Evolutionary conservation across 37 sponge, comb jelly and placozoan genomes (phyloP), one percentile per base, ranked within the genome.

Genomic region (Halichondria panicea): DNA sequence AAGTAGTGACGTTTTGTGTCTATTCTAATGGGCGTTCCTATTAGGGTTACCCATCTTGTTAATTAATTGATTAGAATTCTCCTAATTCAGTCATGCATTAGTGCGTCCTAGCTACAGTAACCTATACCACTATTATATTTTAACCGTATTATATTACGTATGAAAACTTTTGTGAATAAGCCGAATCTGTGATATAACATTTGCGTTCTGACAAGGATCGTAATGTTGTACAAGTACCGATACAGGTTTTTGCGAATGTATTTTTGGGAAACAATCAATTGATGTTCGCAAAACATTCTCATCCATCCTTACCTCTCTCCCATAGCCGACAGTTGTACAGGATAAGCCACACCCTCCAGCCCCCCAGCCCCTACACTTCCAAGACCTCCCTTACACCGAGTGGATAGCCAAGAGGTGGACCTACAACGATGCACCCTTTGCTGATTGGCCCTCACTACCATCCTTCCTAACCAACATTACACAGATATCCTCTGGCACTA

Each of bases 341-440:
- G n/a, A n/a, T n/a, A n/a, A n/a, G n/a, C n/a, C n/a, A n/a, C n/a
- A n/a, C n/a, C n/a, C n/a, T n/a, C n/a, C n/a, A 36, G 53, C 34
- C 5, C 31, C 7, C 43, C n/a, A n/a, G 38, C 45, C 60, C 4
- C 43, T 74, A 34, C 45, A 72, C 3, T 90, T 90, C 45, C 36
- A 45, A 28, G 92, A 91, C 66, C 24, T 43, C 11, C 88, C 88
- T 1, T 91, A 91, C 56, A 91, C 92, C 3, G 92, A 91, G 59
- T 91, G 92, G 92, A 35, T 91, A 8, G 72, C 92, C 0, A 72
- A 81, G 45, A 55, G 92, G 8, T 87, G 87, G 88, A 78, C 92
- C 5, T 83, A 78, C 28, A 54, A 19, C n/a, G 72, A 78, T 15
- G 57, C 55, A 15, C 66, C 65, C 13, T 81, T 86, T 66, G 50